A percentile compares a stretch with the other conserved stretches of the same genome.
Evolutionary conservation across 2,888 invertebrate species (phyloP).

Genomic region (Punctoribates punctum): DNA sequence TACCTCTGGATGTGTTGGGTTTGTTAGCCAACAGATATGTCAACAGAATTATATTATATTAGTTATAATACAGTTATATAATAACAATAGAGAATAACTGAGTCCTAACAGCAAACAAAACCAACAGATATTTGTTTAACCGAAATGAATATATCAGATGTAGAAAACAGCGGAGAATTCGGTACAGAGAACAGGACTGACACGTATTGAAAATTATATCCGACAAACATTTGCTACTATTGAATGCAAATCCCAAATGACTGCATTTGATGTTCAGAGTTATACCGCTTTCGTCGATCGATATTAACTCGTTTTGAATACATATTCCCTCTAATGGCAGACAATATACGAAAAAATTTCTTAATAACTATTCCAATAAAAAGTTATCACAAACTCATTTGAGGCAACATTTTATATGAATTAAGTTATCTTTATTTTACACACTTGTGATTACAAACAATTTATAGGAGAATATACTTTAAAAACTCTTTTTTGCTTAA

Average conservation of each 20-base stretch:
- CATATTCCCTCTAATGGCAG: constrained; percentile 1
- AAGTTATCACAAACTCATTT: not conserved
- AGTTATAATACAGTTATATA: constrained; percentile 2
- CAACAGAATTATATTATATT: constrained; percentile 25
- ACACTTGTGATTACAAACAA: not conserved
- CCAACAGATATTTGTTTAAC: constrained; percentile 21
- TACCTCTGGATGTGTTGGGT: not conserved
- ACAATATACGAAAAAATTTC: not conserved
- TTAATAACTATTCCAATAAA: constrained; percentile 5
- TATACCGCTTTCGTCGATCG: constrained; percentile 1
- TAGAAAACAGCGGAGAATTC: not conserved
- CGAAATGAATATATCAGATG: constrained; percentile 23
- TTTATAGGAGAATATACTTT: not conserved
- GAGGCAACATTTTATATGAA: not conserved
- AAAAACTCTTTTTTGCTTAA: not conserved
- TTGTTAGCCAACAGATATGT: constrained; percentile 8
- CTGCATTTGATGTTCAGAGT: constrained; percentile 5
- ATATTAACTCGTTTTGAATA: constrained; percentile 23
- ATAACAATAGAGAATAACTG: constrained; percentile 18
- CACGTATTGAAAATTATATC: constrained; percentile 8
- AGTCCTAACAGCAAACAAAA: constrained; percentile 10
- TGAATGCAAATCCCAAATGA: constrained; percentile 18
- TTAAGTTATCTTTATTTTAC: constrained; percentile 17
- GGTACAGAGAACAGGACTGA: not conserved
- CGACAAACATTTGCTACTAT: constrained; percentile 25